A percentile compares a stretch with the other conserved stretches of the same genome.
These are phyloP conservation scores for Girardia tigrina DNA, from an alignment of 2,888 invertebrate genomes.

Conservation along the genomic window DNA sequence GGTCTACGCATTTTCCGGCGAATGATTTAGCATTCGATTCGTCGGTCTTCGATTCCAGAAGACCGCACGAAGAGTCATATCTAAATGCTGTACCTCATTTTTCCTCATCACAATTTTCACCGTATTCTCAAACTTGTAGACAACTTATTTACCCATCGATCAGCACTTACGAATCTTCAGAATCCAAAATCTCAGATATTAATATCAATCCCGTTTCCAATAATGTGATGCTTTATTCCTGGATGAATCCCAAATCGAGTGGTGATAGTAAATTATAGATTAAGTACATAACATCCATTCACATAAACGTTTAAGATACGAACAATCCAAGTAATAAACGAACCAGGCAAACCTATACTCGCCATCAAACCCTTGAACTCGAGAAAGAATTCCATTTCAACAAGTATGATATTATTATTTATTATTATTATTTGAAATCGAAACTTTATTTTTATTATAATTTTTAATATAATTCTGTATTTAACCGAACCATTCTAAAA, in stretches of 20 bases:
- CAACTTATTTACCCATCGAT: conserved; percentile 1
- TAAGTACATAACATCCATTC: neutral
- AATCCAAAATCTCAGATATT: neutral
- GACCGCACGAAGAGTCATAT: neutral
- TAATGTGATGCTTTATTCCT: conserved; percentile 17
- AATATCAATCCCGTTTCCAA: neutral
- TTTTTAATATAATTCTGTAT: no score
- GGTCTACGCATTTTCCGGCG: neutral
- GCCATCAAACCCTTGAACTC: conserved; percentile 35
- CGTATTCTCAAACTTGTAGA: conserved; percentile 1
- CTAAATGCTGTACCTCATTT: conserved; percentile 6
- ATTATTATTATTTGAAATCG: no score
- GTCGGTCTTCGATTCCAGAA: neutral
- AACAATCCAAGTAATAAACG: conserved; percentile 27
- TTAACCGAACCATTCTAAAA: no score
- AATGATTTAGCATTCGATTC: neutral
- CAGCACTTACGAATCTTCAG: neutral
- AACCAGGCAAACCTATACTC: conserved; percentile 35
- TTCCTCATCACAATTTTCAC: neutral
- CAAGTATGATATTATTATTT: conserved; percentile 32
- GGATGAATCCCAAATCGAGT: neutral
- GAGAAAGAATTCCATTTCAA: conserved; percentile 36
- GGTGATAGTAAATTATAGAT: neutral
- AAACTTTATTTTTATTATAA: no score
- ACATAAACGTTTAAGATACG: neutral